A percentile compares a stretch with the other conserved stretches of the same genome.
Conservation (phyloP, 1,140 invertebrate genomes). For the Diachasmimorpha longicaudata region DNA sequence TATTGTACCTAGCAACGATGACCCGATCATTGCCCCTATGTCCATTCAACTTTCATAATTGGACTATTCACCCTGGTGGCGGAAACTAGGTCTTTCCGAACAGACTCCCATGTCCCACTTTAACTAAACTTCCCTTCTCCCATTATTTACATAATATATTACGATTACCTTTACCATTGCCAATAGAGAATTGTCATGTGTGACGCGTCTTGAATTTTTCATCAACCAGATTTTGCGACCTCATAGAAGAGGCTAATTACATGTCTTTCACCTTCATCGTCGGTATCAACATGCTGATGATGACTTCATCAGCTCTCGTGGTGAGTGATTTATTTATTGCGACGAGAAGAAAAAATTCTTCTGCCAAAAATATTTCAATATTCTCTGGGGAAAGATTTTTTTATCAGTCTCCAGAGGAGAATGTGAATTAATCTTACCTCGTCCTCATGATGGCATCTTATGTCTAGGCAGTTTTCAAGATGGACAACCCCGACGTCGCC, state of each 20-base stretch:
- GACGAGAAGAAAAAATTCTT: too few species aligned
- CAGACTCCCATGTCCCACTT: too few species aligned
- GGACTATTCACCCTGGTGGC: too few species aligned
- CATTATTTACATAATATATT: not conserved
- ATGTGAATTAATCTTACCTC: not conserved
- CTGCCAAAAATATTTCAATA: too few species aligned
- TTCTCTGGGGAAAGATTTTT: too few species aligned
- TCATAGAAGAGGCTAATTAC: slow-evolving; percentile 24
- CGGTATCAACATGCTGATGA: slow-evolving; percentile 25
- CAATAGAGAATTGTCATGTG: not conserved
- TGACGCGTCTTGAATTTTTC: not conserved
- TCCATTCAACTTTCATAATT: too few species aligned
- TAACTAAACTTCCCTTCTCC: too few species aligned
- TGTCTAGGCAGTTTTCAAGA: slow-evolving; percentile 19
- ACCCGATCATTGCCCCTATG: too few species aligned
- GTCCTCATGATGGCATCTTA: not conserved
- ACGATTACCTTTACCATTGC: not conserved
- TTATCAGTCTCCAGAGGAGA: too few species aligned
- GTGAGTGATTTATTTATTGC: slow-evolving; percentile 8
- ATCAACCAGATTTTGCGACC: slow-evolving; percentile 11
- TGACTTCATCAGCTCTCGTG: slow-evolving; percentile 19
- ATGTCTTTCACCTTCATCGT: slow-evolving; percentile 15
- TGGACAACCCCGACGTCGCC: slow-evolving; percentile 20
- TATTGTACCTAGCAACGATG: too few species aligned
- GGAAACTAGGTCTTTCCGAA: too few species aligned